These are phyloP conservation scores for Dicentrarchus labrax DNA, from an alignment of 2,113 vertebrate species.

Conservation along the genomic window DNA sequence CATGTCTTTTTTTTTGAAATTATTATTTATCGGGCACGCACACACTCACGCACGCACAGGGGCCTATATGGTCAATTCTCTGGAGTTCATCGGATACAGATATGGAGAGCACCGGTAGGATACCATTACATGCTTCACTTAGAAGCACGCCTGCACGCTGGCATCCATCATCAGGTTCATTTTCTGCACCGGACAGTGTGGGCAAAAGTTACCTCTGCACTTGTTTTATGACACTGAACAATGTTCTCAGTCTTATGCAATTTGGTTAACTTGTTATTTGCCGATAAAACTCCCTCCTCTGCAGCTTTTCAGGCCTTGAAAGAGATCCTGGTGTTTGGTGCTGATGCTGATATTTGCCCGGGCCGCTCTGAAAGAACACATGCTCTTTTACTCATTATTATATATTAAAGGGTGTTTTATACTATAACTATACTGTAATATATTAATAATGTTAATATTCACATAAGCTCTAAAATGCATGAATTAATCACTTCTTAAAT, in stretches of 20 bases:
- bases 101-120: not conserved
- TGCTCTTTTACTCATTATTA: not conserved
- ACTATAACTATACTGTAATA: not conserved
- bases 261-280: not conserved
- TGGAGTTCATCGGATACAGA: slow-evolving; percentile 35
- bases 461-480: not conserved
- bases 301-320: not conserved
- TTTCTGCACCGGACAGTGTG: not conserved
- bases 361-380: not conserved
- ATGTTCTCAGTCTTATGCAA: not conserved
- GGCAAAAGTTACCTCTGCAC: not conserved
- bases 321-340: not conserved
- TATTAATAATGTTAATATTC: not conserved
- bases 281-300: not conserved
- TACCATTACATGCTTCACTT: not conserved
- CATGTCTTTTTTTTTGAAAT: slow-evolving; percentile 42
- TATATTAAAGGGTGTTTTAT: not conserved
- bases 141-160: not conserved
- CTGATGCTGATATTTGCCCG: slow-evolving; percentile 11
- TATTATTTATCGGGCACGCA: slow-evolving; percentile 18
- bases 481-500: not conserved
- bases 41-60: slow-evolving; percentile 3
- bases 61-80: slow-evolving; percentile 18
- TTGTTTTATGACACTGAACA: not conserved
- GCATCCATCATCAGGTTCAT: slow-evolving; percentile 7